Conservation (phyloP, 2,113 vertebrate species). For the Aldabrachelys gigantea region DNA sequence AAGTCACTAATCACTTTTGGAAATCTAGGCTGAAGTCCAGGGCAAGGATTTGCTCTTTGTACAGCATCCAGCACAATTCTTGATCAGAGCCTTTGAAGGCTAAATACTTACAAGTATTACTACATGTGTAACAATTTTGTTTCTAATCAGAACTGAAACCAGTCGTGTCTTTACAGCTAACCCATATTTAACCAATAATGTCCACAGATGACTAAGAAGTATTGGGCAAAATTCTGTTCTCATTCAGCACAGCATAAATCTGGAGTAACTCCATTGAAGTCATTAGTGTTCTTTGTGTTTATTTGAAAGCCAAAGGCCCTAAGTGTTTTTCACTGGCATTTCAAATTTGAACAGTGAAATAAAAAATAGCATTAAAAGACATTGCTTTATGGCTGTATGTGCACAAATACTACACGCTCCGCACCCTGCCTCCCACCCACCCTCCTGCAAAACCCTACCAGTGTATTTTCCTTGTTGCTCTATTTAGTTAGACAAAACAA, state of each 20-base stretch:
- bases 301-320: not conserved
- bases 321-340: not conserved
- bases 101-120: not conserved
- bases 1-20: not conserved
- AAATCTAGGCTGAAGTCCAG: not conserved
- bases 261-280: not conserved
- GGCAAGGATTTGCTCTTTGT: not conserved
- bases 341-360: not conserved
- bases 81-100: not conserved
- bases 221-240: not conserved
- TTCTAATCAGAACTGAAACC: not conserved
- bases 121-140: not conserved
- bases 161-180: not conserved
- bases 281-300: not conserved
- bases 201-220: not conserved
- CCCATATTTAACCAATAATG: not conserved
- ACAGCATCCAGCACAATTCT: not conserved
- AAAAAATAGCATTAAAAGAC: not conserved
- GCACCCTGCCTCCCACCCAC: not conserved
- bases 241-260: not conserved
- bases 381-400: fast-evolving
- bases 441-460: fast-evolving
- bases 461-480: not conserved
- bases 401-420: not conserved
- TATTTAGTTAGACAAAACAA: not conserved